phyloP scores from a whole-genome alignment of 2,113 vertebrate species.

The Ceratotherium simum region DNA sequence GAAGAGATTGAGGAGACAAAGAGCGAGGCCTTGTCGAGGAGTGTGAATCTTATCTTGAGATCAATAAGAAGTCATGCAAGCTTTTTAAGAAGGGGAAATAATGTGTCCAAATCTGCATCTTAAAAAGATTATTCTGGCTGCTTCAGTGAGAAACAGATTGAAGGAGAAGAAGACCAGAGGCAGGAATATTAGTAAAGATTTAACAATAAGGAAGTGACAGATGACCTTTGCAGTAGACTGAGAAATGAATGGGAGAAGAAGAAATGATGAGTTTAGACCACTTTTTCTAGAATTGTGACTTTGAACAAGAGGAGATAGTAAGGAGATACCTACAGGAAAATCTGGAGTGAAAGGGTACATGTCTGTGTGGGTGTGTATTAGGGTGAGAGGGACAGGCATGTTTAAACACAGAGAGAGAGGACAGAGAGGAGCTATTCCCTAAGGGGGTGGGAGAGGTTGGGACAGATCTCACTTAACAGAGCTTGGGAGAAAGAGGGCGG shows the following conservation, averaged over 20 bases:
- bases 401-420: not conserved
- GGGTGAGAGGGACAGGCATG: not conserved
- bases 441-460: not conserved
- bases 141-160: not conserved
- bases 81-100: not conserved
- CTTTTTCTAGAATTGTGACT: not conserved
- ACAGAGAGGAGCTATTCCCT: not conserved
- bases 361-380: not conserved
- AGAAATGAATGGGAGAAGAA: constrained; percentile 10
- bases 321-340: not conserved
- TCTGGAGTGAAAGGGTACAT: not conserved
- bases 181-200: not conserved
- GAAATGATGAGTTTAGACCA: not conserved
- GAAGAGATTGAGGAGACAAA: not conserved
- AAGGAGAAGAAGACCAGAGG: not conserved
- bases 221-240: not conserved
- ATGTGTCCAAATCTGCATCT: not conserved
- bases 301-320: constrained; percentile 19
- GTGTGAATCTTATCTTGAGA: constrained; percentile 10
- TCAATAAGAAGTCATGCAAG: constrained; percentile 24
- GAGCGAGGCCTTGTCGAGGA: not conserved
- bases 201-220: not conserved
- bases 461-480: not conserved
- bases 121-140: not conserved
- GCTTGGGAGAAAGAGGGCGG: not conserved